Conservation (phyloP, 2,797 vertebrate genomes). For the Cetoscarus ocellatus region DNA sequence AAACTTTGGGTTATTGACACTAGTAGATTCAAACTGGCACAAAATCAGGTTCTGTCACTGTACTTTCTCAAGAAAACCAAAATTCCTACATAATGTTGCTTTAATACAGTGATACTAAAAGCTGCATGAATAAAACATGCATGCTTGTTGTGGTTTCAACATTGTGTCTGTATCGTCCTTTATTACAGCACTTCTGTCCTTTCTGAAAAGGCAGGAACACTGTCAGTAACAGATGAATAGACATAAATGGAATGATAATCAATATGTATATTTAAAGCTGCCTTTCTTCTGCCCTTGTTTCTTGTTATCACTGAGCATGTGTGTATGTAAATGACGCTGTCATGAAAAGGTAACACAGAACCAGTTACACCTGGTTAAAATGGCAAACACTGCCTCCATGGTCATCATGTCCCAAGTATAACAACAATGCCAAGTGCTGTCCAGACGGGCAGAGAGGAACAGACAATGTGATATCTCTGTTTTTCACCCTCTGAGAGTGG, state of each 20-base stretch:
- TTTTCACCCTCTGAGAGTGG: neutral
- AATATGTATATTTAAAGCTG: neutral
- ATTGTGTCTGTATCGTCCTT: neutral
- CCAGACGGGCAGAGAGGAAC: conserved; percentile 20
- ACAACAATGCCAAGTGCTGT: neutral
- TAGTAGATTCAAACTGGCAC: no score
- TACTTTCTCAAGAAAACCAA: no score
- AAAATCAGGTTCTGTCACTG: no score
- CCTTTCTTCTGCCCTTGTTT: neutral
- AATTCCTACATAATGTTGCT: no score
- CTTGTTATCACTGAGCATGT: neutral
- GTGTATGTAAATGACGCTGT: neutral
- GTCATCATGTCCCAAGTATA: neutral
- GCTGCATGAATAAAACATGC: neutral
- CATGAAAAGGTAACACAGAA: conserved; percentile 14
- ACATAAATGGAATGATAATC: neutral
- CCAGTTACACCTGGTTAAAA: conserved; percentile 49
- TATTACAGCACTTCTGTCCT: neutral
- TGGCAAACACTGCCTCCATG: conserved; percentile 4
- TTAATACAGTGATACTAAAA: no score
- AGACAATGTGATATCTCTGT: conserved; percentile 7
- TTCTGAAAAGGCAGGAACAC: neutral
- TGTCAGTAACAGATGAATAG: neutral
- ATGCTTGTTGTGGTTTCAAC: neutral
- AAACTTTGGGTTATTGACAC: no score